phyloP scores from a whole-genome alignment of 2,113 vertebrate genomes.

The Hippocampus guttulatus region DNA sequence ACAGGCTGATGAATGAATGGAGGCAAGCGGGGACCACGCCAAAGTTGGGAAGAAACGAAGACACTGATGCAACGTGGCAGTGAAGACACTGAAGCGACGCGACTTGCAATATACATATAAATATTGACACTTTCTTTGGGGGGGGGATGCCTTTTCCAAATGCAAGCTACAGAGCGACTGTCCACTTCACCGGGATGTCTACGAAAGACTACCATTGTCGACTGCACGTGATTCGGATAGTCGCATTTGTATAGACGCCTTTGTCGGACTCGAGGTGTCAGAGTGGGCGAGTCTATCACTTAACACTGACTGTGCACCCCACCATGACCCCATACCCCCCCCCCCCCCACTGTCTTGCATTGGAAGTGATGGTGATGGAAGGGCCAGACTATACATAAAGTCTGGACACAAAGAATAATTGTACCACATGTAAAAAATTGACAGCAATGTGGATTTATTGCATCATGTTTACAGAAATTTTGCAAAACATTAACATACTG shows the following conservation, averaged over 20 bases:
- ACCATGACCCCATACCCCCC: not conserved
- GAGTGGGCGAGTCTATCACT: constrained; percentile 26
- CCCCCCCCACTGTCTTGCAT: not conserved
- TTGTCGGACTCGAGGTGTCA: constrained; percentile 23
- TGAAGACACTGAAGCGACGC: constrained; percentile 12
- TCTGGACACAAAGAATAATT: too few species aligned
- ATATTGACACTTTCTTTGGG: not conserved
- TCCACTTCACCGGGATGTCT: not conserved
- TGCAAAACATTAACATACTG: too few species aligned
- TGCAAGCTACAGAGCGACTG: not conserved
- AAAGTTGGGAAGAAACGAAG: constrained; percentile 6
- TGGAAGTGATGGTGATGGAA: constrained; percentile 26
- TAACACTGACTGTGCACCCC: constrained; percentile 25
- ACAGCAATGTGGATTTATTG: too few species aligned
- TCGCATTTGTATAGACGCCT: constrained; percentile 10
- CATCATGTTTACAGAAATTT: too few species aligned
- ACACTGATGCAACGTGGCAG: constrained; percentile 3
- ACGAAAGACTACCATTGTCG: constrained; percentile 2
- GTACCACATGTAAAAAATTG: too few species aligned
- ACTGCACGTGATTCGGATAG: not conserved
- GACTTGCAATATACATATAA: not conserved
- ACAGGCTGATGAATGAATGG: constrained; percentile 24
- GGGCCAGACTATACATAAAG: not conserved
- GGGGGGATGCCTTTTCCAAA: not conserved
- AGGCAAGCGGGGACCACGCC: constrained; percentile 32